A percentile compares a stretch with the other conserved stretches of the same genome.
These are phyloP conservation scores for Spinus pinus DNA, from an alignment of 2,797 vertebrate species.

Conservation along the genomic window DNA sequence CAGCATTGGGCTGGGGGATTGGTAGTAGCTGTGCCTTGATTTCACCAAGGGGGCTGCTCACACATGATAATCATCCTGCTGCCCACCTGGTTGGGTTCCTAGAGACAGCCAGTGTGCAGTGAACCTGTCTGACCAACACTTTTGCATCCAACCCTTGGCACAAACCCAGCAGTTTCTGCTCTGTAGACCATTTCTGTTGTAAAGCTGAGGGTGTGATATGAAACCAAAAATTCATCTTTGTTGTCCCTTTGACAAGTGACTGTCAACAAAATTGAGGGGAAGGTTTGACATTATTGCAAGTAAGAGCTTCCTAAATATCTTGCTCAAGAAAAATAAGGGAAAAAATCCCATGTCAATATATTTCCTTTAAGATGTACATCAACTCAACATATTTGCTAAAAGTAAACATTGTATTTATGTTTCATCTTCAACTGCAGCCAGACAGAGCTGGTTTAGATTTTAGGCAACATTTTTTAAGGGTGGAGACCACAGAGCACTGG, in stretches of 20 bases:
- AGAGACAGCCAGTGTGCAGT: not conserved
- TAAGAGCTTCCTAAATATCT: not conserved
- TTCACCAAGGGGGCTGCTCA: not conserved
- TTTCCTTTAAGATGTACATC: not conserved
- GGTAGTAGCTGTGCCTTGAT: not conserved
- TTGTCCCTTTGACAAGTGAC: not conserved
- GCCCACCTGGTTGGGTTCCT: not conserved
- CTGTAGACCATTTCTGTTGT: not conserved
- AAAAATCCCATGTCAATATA: not conserved
- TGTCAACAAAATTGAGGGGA: not conserved
- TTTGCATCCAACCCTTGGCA: accelerated
- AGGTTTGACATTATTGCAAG: not conserved
- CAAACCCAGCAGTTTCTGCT: not conserved
- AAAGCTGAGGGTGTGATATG: not conserved
- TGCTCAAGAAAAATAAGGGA: not conserved
- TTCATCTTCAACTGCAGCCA: not conserved
- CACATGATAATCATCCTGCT: not conserved
- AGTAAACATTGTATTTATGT: not conserved
- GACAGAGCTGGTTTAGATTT: not conserved
- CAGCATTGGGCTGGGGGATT: accelerated
- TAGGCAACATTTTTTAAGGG: not conserved
- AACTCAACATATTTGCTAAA: not conserved
- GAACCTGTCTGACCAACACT: accelerated
- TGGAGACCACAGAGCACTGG: accelerated
- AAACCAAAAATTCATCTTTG: not conserved